These are phyloP conservation scores for Solenodon paradoxus DNA, from an alignment of 2,113 vertebrate genomes.

Conservation along the genomic window DNA sequence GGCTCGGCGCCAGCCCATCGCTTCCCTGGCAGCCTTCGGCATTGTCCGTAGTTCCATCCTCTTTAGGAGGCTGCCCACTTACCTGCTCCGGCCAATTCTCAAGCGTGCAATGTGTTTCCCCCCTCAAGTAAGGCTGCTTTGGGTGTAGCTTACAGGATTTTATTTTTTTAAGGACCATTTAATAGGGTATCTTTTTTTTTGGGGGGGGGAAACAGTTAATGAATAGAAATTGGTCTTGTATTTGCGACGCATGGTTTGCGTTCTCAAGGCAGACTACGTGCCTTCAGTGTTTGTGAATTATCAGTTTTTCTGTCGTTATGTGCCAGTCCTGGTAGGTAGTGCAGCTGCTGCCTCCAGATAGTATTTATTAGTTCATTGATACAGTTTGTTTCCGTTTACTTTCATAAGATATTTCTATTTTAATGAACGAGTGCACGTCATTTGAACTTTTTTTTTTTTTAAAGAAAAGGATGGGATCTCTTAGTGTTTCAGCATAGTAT, in stretches of 20 bases:
- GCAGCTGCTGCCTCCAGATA: not conserved
- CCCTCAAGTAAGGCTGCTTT: not conserved
- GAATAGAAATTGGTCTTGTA: not conserved
- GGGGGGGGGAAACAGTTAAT: not conserved
- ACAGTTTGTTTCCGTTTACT: not conserved
- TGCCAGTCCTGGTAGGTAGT: not conserved
- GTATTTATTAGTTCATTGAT: not conserved
- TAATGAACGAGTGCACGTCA: not conserved
- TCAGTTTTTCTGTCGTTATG: not conserved
- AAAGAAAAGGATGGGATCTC: not conserved
- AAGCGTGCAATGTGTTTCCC: not conserved
- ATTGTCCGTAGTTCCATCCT: not conserved
- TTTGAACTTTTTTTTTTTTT: not conserved
- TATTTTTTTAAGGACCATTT: not conserved
- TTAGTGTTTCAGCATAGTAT: not conserved
- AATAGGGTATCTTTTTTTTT: no score
- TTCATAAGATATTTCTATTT: not conserved
- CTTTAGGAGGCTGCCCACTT: not conserved
- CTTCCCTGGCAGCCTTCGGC: not conserved
- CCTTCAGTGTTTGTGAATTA: not conserved
- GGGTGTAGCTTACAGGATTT: not conserved
- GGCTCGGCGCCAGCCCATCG: not conserved
- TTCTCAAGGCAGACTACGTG: not conserved
- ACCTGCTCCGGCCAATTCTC: not conserved
- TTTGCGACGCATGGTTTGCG: not conserved